Base-by-base conservation (phyloP, 1,140 invertebrate genomes). In the Drosophila nannoptera region DNA sequence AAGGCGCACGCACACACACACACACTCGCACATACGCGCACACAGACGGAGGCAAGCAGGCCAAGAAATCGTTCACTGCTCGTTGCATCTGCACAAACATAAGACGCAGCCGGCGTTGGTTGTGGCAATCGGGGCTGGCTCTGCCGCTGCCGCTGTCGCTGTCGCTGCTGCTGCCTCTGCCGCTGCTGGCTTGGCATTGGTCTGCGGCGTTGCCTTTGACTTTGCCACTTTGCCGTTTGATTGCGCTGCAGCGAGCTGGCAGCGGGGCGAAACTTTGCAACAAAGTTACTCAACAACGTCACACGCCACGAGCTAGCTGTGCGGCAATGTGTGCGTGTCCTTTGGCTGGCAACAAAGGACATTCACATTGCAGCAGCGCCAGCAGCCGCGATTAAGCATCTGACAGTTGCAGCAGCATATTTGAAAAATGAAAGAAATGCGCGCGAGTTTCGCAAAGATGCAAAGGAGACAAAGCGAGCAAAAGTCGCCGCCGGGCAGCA, bases 391-490 rank as follows among this genome's bases (percentile, higher is more conserved):
- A 55, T 22, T 76, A 84, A 75, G 80, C 73, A 84, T 75, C 78
- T 83, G 78, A 76, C 80, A 84, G 80, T 83, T 84, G 80, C 72
- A 67, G 73, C 64, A 64, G 76, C 69, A 62, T 83, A 76, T 83
- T 84, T 83, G 78, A 84, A 83, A 83, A 78, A 83, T 75, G 78
- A 75, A 83, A 70, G 65, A 78, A 71, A 56, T 40, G 60, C 61
- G 67, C 42, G 52, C 61, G 67, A 36, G 50, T 54, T 35, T 69
- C 36, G n/a, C 50, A 54, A 40, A 54, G 45, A 63, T 55, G 22
- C 46, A 48, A 63, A 43, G 31, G 48, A 33, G 22, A 53, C 1
- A 29, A 36, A 71, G 32, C 33, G 5, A 42, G 43, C n/a, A 22
- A 8, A n/a, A 3, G 9, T 2, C 22, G 4, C 31, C 50, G 12